Evolutionary conservation across 2,888 invertebrate genomes (phyloP).

Genomic region (Drosophila neoperkinsi): DNA sequence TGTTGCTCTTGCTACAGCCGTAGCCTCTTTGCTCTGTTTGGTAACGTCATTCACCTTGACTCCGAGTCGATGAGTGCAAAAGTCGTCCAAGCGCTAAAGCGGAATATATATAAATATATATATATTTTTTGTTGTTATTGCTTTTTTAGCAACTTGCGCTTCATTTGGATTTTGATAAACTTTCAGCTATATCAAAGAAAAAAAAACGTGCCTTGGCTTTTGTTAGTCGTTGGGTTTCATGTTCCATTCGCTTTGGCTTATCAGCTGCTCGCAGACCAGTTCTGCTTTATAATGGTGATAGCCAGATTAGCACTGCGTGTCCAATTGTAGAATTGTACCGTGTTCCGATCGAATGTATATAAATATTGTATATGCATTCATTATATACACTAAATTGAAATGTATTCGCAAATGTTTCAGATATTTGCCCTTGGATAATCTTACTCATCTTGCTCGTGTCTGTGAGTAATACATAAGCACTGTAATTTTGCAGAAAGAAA

Average conservation of each 20-base stretch:
- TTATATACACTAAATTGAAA: neutral
- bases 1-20: slow-evolving; percentile 30
- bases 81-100: slow-evolving; percentile 53
- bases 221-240: neutral
- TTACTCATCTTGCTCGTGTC: neutral
- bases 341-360: neutral
- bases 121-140: slow-evolving; percentile 5
- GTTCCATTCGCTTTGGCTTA: slow-evolving; percentile 37
- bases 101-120: slow-evolving; percentile 17
- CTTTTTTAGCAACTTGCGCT: slow-evolving; percentile 27
- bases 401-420: neutral
- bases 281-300: slow-evolving; percentile 12
- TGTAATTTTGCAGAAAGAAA: slow-evolving; percentile 1
- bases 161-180: slow-evolving; percentile 33
- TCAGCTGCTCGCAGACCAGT: slow-evolving; percentile 37
- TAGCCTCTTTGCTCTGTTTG: slow-evolving; percentile 53
- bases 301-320: slow-evolving; percentile 39
- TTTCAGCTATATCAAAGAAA: slow-evolving; percentile 18
- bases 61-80: slow-evolving; percentile 62
- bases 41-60: slow-evolving; percentile 77
- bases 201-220: slow-evolving; percentile 17
- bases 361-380: too few species aligned
- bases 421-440: neutral
- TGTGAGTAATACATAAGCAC: slow-evolving; percentile 49
- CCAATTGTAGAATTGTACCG: slow-evolving; percentile 23